Evolutionary conservation across 2,888 invertebrate species (phyloP).

Genomic region (Macrophya annulata): DNA sequence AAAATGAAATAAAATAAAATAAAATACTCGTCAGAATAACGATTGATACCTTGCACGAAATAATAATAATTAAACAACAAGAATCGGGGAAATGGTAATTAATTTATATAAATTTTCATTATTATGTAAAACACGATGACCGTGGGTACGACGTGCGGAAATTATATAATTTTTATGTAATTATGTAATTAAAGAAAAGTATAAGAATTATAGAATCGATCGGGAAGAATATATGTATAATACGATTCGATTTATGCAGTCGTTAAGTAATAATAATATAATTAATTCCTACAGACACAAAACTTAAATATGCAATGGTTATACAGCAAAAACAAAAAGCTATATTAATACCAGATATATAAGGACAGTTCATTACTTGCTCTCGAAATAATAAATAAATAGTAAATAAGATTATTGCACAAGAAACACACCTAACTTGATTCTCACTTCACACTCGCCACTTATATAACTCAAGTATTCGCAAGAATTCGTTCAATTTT

Average conservation of each 20-base stretch:
- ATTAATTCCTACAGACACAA: constrained; percentile 60
- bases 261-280: constrained; percentile 16
- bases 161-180: background rate
- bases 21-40: constrained; percentile 54
- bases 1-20: constrained; percentile 46
- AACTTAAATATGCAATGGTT: constrained; percentile 9
- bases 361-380: constrained; percentile 47
- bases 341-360: constrained; percentile 24
- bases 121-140: background rate
- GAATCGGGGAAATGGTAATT: constrained; percentile 2
- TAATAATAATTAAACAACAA: background rate
- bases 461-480: constrained; percentile 52
- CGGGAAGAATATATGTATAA: background rate
- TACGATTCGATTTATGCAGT: background rate
- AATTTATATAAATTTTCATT: background rate
- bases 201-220: background rate
- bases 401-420: constrained; percentile 43
- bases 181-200: background rate
- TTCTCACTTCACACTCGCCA: constrained; percentile 54
- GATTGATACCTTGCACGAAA: background rate
- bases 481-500: constrained; percentile 38
- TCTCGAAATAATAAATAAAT: constrained; percentile 35
- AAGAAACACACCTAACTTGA: constrained; percentile 49
- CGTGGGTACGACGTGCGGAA: background rate
- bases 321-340: constrained; percentile 27